Evolutionary conservation across 2,113 vertebrate species (phyloP).

Genomic region (Mystacornis crossleyi): DNA sequence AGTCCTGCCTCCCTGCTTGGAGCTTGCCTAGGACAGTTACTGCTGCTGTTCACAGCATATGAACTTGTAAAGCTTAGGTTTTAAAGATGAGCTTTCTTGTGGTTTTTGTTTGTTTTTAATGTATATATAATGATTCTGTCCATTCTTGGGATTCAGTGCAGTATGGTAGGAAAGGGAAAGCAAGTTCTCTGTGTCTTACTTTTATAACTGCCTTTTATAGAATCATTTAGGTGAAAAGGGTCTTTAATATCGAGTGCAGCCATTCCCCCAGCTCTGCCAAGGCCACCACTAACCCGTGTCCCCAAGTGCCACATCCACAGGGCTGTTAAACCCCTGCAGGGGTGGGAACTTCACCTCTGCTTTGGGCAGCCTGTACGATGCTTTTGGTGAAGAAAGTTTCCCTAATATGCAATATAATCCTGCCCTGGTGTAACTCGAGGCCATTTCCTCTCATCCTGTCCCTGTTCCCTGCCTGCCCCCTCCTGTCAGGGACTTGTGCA

Average conservation of each 20-base stretch:
- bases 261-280: neutral
- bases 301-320: neutral
- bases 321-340: neutral
- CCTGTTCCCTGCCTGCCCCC: neutral
- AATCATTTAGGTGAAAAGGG: neutral
- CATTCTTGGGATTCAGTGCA: neutral
- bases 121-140: neutral
- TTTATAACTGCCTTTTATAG: neutral
- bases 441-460: neutral
- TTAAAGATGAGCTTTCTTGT: neutral
- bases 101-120: neutral
- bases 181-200: neutral
- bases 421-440: neutral
- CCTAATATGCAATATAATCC: neutral
- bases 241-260: neutral
- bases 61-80: neutral
- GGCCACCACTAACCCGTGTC: neutral
- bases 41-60: neutral
- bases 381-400: neutral
- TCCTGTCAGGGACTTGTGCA: neutral
- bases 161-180: neutral
- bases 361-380: neutral
- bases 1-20: neutral
- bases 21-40: neutral
- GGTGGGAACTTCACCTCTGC: neutral